Evolutionary conservation across 2,888 invertebrate species (phyloP), one percentile per base, ranked within the genome.

Genomic region (Oscheius sp.): DNA sequence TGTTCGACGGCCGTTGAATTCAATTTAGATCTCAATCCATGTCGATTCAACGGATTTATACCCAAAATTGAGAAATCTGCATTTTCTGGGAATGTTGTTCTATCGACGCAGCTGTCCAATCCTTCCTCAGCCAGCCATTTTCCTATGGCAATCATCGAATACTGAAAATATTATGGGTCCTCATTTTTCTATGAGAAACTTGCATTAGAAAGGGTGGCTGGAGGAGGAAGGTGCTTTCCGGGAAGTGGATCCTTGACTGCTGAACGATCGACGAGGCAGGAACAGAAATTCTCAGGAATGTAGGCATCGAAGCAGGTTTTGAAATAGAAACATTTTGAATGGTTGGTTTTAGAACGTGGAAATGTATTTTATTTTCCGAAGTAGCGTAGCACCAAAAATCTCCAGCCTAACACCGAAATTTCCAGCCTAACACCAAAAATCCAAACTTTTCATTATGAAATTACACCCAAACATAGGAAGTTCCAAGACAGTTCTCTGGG

Each of bases 221-320:
- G 41, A 18, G 13, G 16, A 16, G 52, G 52, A 1, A 55, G 21
- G 18, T n/a, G 7, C 7, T 43, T 41, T 9, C 23, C 21, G 18
- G 35, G 23, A 16, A 55, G 9, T 0, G 56, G 16, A 9, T 53
- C 27, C 23, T 52, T 53, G 2, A 63, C 13, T 13, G 18, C 27
- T 7, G 29, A 29, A 13, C 72, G 45, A 29, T 55, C 72, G 27
- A 59, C 45, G 1, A 69, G 71, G 68, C 84, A 84, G 45, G 79
- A 66, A 53, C 84, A 84, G 69, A 84, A 84, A 70, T 84, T 84
- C 12, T 75, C 74, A 7, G 83, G 78, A 25, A 85, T 72, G 1
- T 73, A 77, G 29, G 79, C 85, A 16, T 85, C 82, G 25, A 55
- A 66, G 68, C 85, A 85, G 9, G 77, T 77, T 63, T 84, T 73